Base-by-base conservation (phyloP, 23 tunicate species). In the Pegea sp. region DNA sequence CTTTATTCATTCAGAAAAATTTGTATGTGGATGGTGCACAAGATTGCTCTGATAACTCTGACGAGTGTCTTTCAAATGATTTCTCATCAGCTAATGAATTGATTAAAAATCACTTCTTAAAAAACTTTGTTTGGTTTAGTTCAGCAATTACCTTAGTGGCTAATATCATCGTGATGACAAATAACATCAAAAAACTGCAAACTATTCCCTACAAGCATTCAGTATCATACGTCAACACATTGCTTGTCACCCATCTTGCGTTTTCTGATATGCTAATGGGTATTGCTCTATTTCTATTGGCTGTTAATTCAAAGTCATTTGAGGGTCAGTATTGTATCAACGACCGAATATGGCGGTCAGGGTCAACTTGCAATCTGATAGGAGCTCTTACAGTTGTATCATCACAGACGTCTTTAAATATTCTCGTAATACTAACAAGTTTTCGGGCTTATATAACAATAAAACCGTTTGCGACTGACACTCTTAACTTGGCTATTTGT, bases 251-350 rank as follows among this genome's bases (percentile, higher is more conserved):
- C 22, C 64, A 64, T 54, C 64, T 72, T 22, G 70, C 70, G 0
- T 21, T 57, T 23, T 34, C 79, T 5, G 79, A 72, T 64, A 56
- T 64, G 3, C 56, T 72, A 3, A 72, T 72, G 79, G 79, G 79
- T 7, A 48, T 72, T 11, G 58, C 57, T 5, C 28, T 72, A 31
- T 21, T 72, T 27, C 20, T 72, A 3, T 31, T 72, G 13, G 70
- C 42, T 16, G 20, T 52, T 22, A 64, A 64, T 30, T 55, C 79
- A 6, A 55, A 22, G 0, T 30, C 25, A 25, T 48, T 57, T 3
- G 64, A 70, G 8, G 79, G 79, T 13, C 24, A 28, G 3, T 72
- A 72, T 31, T 64, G 70, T 32, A 22, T 30, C 16, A 6, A 8
- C 13, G 79, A 72, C 25, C 56, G 33, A 56, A 8, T 18, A 1